These are phyloP conservation scores for Bactericera cockerelli DNA, from an alignment of 1,140 invertebrate species.

Conservation along the genomic window DNA sequence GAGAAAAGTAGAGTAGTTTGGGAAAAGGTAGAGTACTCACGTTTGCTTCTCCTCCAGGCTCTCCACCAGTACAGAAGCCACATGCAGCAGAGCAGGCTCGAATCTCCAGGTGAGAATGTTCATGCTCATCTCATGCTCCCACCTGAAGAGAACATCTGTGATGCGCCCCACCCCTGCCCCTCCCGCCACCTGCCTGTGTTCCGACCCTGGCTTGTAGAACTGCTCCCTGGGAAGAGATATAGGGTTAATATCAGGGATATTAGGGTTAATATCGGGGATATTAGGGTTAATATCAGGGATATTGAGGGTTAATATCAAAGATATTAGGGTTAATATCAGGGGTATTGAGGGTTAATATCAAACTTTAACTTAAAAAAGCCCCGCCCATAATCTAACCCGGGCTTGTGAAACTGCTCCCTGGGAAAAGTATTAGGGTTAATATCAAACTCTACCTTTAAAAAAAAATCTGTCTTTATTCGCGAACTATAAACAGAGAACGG, in stretches of 20 bases:
- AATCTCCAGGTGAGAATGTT: slow-evolving; percentile 72
- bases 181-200: slow-evolving; percentile 48
- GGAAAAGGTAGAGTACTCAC: too few species aligned
- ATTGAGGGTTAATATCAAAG: neutral
- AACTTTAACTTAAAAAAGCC: too few species aligned
- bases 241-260: too few species aligned
- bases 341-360: too few species aligned
- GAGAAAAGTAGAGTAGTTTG: too few species aligned
- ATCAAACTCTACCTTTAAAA: too few species aligned
- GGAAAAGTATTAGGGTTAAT: too few species aligned
- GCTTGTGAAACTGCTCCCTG: too few species aligned
- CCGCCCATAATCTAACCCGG: too few species aligned
- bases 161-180: slow-evolving; percentile 46
- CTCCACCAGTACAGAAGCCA: slow-evolving; percentile 51
- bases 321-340: neutral
- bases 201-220: slow-evolving; percentile 52
- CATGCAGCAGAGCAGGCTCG: slow-evolving; percentile 47
- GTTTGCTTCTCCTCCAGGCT: slow-evolving; percentile 17
- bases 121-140: slow-evolving; percentile 59
- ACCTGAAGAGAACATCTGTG: slow-evolving; percentile 46
- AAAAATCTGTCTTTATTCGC: too few species aligned
- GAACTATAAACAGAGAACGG: too few species aligned
- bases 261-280: neutral
- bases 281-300: neutral
- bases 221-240: slow-evolving; percentile 25